Evolutionary conservation across 2,888 invertebrate species (phyloP).

Genomic region (Netelia fuscicornis): DNA sequence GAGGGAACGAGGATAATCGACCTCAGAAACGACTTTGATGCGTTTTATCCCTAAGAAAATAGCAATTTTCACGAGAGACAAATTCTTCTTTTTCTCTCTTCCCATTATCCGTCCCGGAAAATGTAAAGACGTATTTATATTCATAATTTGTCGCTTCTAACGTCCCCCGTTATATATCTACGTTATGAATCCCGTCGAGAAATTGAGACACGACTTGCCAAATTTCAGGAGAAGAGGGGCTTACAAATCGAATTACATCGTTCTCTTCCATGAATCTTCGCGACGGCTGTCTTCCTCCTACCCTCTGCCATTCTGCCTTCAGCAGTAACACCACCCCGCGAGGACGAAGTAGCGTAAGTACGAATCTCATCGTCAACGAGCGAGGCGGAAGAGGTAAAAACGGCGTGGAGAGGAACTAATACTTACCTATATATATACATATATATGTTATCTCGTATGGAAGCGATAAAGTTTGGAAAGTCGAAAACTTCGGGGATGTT

Average conservation of each 20-base stretch:
- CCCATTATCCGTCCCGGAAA: neutral
- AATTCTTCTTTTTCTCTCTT: neutral
- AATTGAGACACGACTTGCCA: constrained; percentile 72
- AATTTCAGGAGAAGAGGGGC: constrained; percentile 72
- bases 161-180: neutral
- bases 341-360: constrained; percentile 38
- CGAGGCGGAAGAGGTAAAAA: constrained; percentile 17
- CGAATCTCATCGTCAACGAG: constrained; percentile 39
- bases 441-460: neutral
- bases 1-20: neutral
- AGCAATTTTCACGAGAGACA: neutral
- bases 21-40: neutral
- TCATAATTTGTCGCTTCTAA: neutral
- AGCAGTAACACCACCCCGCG: neutral
- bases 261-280: constrained; percentile 75
- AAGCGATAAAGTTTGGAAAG: constrained; percentile 51
- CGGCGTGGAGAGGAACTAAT: constrained; percentile 1
- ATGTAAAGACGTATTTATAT: neutral
- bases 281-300: constrained; percentile 23
- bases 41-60: neutral
- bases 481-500: constrained; percentile 53
- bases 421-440: neutral
- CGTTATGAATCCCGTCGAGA: constrained; percentile 31
- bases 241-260: constrained; percentile 76
- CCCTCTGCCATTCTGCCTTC: neutral